Evolutionary conservation across 2,797 vertebrate species (phyloP).

Genomic region (Protosalanx chinensis): DNA sequence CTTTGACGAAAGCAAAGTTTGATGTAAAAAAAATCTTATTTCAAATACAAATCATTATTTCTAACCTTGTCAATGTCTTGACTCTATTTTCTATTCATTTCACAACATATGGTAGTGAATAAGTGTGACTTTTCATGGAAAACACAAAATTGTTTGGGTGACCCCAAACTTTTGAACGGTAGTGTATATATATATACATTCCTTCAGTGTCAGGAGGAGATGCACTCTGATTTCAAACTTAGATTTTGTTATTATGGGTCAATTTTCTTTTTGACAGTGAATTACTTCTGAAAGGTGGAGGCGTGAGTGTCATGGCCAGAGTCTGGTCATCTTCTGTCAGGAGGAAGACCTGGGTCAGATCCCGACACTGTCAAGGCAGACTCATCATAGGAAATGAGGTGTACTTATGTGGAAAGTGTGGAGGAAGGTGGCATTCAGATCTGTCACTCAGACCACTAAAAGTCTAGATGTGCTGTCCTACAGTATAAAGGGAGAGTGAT

Average conservation of each 20-base stretch:
- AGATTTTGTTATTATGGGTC: slow-evolving; percentile 44
- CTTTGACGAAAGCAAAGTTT: no score
- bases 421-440: slow-evolving; percentile 25
- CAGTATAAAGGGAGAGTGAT: slow-evolving; percentile 21
- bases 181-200: slow-evolving; percentile 6
- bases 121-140: no score
- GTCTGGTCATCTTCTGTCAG: slow-evolving; percentile 44
- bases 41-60: no score
- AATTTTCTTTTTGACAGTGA: slow-evolving; percentile 66
- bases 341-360: slow-evolving; percentile 22
- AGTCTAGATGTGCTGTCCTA: slow-evolving; percentile 35
- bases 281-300: slow-evolving; percentile 59
- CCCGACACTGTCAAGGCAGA: slow-evolving; percentile 48
- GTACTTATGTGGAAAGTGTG: slow-evolving; percentile 60
- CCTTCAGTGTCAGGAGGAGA: slow-evolving; percentile 39
- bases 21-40: no score
- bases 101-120: no score
- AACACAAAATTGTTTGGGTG: no score
- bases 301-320: neutral
- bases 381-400: slow-evolving; percentile 70
- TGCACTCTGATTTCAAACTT: slow-evolving; percentile 29
- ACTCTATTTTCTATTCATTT: no score
- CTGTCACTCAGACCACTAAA: slow-evolving; percentile 10
- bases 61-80: no score
- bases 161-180: no score